These are phyloP conservation scores for Chrysemys picta DNA, from an alignment of 2,113 vertebrate species.

Conservation along the genomic window DNA sequence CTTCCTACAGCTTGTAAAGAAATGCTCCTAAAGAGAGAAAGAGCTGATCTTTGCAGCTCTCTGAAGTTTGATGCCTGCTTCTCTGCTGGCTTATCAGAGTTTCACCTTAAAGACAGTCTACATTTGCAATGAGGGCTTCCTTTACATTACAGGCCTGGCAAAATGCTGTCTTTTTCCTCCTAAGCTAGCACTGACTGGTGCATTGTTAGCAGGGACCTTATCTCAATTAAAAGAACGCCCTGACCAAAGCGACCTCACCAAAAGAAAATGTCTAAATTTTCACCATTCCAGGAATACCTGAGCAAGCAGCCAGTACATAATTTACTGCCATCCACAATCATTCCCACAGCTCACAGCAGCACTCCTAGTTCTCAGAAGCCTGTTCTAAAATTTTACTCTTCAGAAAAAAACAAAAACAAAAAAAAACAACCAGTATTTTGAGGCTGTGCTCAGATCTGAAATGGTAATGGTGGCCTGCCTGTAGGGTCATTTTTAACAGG, in stretches of 20 bases:
- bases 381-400: background rate
- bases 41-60: background rate
- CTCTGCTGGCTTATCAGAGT: background rate
- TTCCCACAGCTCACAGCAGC: background rate
- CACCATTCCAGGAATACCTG: background rate
- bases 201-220: background rate
- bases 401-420: background rate
- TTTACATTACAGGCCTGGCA: rapidly evolving
- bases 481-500: background rate
- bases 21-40: too few species aligned
- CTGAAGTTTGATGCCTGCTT: background rate
- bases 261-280: background rate
- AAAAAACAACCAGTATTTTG: background rate
- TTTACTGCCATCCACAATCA: background rate
- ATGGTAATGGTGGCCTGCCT: background rate
- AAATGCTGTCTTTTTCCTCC: background rate
- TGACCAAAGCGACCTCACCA: background rate
- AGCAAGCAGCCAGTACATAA: background rate
- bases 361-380: background rate
- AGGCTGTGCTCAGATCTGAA: background rate
- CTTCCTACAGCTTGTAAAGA: rapidly evolving
- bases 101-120: background rate
- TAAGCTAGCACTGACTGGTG: rapidly evolving
- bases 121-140: background rate
- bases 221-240: background rate